These are phyloP conservation scores for Plusia festucae DNA, from an alignment of 2,888 invertebrate genomes.

Conservation along the genomic window DNA sequence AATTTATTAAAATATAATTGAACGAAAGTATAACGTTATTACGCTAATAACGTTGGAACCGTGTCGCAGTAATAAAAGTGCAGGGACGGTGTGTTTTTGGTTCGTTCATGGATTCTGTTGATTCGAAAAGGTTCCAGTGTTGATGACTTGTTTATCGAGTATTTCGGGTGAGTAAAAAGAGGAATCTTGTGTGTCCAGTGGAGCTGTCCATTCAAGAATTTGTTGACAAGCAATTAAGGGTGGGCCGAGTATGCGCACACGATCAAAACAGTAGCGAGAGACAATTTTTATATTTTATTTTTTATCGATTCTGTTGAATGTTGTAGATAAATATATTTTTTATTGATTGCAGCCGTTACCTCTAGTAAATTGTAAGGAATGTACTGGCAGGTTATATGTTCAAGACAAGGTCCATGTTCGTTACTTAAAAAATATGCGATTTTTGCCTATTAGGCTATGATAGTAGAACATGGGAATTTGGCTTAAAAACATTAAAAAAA, in stretches of 20 bases:
- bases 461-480: too few relatives aligned
- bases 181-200: slow-evolving; percentile 76
- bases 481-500: too few relatives aligned
- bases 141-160: slow-evolving; percentile 81
- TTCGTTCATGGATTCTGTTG: slow-evolving; percentile 48
- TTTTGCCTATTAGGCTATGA: not conserved
- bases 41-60: slow-evolving; percentile 61
- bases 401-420: not conserved
- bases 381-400: slow-evolving; percentile 11
- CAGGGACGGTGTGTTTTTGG: slow-evolving; percentile 43
- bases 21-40: slow-evolving; percentile 64
- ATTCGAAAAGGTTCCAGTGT: slow-evolving; percentile 67
- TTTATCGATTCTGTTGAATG: slow-evolving; percentile 63
- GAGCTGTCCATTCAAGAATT: slow-evolving; percentile 83
- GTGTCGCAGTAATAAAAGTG: slow-evolving; percentile 52
- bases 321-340: slow-evolving; percentile 49
- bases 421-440: not conserved
- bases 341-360: slow-evolving; percentile 55
- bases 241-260: slow-evolving; percentile 62
- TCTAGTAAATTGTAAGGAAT: slow-evolving; percentile 22
- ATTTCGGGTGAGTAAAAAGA: slow-evolving; percentile 76
- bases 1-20: slow-evolving; percentile 72
- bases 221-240: slow-evolving; percentile 86
- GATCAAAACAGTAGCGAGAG: slow-evolving; percentile 62
- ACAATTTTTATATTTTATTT: slow-evolving; percentile 60